A percentile compares a stretch with the other conserved stretches of the same genome.
Conservation (phyloP, 2,888 invertebrate species). For the Apodemia hepburni region DNA sequence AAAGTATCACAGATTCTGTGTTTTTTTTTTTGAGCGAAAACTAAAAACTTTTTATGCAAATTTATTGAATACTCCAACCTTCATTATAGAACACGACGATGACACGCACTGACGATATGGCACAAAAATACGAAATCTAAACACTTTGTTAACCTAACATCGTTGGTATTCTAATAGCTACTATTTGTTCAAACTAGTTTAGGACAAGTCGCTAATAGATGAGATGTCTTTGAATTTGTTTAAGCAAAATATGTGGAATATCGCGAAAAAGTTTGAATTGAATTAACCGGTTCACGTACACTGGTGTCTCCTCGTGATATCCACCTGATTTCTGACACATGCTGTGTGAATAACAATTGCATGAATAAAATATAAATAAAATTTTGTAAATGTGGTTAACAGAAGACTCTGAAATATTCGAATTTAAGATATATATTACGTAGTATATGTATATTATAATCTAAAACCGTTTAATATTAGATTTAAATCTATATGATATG, state of each 20-base stretch:
- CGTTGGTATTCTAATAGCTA: background rate
- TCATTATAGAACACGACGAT: background rate
- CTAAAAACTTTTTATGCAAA: too few species aligned
- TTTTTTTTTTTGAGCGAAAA: too few species aligned
- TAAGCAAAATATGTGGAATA: background rate
- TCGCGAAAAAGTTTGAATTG: background rate
- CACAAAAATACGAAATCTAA: background rate
- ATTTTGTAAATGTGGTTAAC: background rate
- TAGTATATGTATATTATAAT: too few species aligned
- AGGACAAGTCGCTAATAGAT: background rate
- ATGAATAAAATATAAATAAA: background rate
- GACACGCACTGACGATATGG: background rate
- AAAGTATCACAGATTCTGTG: too few species aligned
- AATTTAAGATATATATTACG: too few species aligned
- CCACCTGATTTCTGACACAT: conserved; percentile 4
- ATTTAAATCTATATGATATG: too few species aligned
- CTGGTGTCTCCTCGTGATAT: background rate
- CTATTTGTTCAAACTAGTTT: background rate
- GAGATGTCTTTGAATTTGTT: background rate
- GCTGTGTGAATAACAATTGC: background rate
- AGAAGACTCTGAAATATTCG: background rate
- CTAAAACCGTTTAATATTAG: too few species aligned
- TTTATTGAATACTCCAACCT: too few species aligned
- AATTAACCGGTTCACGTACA: conserved; percentile 12
- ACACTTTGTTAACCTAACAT: background rate